These are phyloP conservation scores for Eriocheir sinensis DNA, from an alignment of 1,140 invertebrate species.

Conservation along the genomic window DNA sequence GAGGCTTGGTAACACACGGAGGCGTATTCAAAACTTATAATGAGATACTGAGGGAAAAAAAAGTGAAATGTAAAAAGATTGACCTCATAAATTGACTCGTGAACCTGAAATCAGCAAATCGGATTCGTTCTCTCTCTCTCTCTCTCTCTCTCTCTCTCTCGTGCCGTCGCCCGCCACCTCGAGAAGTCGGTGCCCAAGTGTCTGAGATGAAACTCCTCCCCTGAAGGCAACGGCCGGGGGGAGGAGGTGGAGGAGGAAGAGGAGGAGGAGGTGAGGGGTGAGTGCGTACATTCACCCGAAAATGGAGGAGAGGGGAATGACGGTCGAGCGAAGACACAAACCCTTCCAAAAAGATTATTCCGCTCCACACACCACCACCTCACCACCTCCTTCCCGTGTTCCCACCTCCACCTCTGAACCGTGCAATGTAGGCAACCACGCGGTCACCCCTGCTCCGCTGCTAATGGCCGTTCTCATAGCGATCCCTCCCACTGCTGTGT, in stretches of 20 bases:
- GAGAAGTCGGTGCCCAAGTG: not conserved
- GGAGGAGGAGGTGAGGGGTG: slow-evolving; percentile 1
- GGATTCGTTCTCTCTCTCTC: not conserved
- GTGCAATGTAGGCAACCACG: not conserved
- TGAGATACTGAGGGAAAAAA: no score
- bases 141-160: not conserved
- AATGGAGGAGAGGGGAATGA: not conserved
- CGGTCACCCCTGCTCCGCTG: not conserved
- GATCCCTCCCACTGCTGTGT: not conserved
- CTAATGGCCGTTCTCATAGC: not conserved
- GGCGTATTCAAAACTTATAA: no score
- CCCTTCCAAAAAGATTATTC: not conserved
- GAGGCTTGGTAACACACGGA: no score
- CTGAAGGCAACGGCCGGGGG: not conserved
- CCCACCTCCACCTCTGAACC: not conserved
- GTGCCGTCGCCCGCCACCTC: not conserved
- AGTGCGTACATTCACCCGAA: not conserved
- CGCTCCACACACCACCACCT: not conserved
- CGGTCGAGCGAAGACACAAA: not conserved
- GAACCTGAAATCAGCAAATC: not conserved
- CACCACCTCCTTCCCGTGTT: not conserved
- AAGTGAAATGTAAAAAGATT: no score
- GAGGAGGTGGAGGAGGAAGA: not conserved
- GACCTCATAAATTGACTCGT: not conserved
- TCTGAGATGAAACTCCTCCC: not conserved